phyloP scores from a whole-genome alignment of 2,113 vertebrate species.

The Reinhardtius hippoglossoides region DNA sequence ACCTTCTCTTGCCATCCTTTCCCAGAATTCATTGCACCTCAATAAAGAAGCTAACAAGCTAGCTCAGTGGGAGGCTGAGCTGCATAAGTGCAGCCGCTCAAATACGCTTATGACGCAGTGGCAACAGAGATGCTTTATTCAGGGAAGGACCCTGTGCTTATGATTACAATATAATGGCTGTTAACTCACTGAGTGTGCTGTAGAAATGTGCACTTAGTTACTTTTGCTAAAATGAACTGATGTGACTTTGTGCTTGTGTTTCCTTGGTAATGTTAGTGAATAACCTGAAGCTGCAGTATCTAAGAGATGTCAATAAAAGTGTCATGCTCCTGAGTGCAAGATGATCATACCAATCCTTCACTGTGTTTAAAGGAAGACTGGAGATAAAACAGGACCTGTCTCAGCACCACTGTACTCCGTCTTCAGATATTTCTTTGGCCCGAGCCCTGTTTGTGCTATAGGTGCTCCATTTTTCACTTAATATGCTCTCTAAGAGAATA shows the following conservation, averaged over 20 bases:
- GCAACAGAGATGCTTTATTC: background rate
- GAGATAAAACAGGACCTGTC: conserved; percentile 10
- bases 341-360: conserved; percentile 28
- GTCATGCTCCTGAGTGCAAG: background rate
- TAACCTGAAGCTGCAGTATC: background rate
- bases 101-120: too few relatives aligned
- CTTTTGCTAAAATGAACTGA: background rate
- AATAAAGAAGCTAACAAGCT: too few relatives aligned
- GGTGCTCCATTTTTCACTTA: conserved; percentile 21
- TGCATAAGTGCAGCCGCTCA: too few relatives aligned
- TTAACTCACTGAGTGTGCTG: background rate
- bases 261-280: conserved; percentile 12
- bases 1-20: too few relatives aligned
- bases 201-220: background rate
- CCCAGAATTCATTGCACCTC: too few relatives aligned
- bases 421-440: conserved; percentile 3
- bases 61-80: too few relatives aligned
- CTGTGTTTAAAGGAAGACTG: conserved; percentile 9
- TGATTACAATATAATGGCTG: conserved; percentile 23
- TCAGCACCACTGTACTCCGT: conserved; percentile 6
- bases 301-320: conserved; percentile 31
- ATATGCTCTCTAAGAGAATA: conserved; percentile 29
- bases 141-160: background rate
- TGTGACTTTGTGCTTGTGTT: background rate
- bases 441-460: conserved; percentile 26